Percentiles rank a stretch among this genome's conserved stretches.
phyloP scores from a whole-genome alignment of 1,140 invertebrate species.

The Drosophila arawakana region DNA sequence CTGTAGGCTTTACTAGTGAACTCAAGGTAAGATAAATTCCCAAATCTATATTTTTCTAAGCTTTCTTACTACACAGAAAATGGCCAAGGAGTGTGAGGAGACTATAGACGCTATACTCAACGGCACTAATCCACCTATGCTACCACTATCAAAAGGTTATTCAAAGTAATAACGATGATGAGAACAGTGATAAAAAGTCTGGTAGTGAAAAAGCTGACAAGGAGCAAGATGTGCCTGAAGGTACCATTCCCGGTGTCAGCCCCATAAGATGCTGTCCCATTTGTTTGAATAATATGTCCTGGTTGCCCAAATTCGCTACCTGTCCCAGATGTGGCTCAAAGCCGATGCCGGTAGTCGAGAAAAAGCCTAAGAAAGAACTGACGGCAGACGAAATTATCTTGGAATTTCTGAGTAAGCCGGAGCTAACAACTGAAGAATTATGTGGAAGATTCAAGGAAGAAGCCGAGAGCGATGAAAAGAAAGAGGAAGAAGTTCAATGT shows the following conservation, averaged over 20 bases:
- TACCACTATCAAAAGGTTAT: background rate
- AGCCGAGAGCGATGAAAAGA: background rate
- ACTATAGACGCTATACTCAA: constrained; percentile 1
- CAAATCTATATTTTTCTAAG: too few species aligned
- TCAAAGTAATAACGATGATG: background rate
- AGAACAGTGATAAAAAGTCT: background rate
- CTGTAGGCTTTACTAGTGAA: constrained; percentile 49
- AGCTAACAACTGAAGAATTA: constrained; percentile 1
- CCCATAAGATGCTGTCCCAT: constrained; percentile 63
- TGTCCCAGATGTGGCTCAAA: constrained; percentile 49
- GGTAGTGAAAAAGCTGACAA: background rate
- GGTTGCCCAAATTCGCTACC: constrained; percentile 49
- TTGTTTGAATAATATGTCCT: constrained; percentile 57
- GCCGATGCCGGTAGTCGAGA: background rate
- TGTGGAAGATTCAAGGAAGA: constrained; percentile 9
- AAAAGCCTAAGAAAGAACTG: background rate
- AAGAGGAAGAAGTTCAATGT: background rate
- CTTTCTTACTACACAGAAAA: constrained; percentile 41
- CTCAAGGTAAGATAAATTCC: constrained; percentile 39
- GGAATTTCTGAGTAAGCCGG: constrained; percentile 22
- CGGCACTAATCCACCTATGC: background rate
- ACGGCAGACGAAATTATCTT: constrained; percentile 48
- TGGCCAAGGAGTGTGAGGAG: constrained; percentile 51
- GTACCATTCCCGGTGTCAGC: background rate
- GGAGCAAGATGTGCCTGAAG: background rate